These are phyloP conservation scores for Ploceus nigricollis DNA, from an alignment of 2,113 vertebrate species.

Conservation along the genomic window DNA sequence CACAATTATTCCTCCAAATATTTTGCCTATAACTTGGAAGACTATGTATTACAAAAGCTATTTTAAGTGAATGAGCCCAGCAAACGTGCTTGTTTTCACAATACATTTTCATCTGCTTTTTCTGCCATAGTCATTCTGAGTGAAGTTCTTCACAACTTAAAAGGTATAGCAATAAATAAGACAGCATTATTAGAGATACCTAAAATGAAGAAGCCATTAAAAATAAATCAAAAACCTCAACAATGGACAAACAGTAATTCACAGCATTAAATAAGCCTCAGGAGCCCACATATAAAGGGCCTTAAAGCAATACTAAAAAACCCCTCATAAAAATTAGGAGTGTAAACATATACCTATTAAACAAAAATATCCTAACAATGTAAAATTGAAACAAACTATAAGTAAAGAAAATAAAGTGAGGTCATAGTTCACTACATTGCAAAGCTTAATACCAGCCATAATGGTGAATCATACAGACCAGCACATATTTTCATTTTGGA, in stretches of 20 bases:
- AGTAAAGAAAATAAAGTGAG: slow-evolving; percentile 69
- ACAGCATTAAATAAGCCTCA: slow-evolving; percentile 74
- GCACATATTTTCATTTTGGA: slow-evolving; percentile 27
- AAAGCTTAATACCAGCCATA: slow-evolving; percentile 43
- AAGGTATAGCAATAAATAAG: slow-evolving; percentile 72
- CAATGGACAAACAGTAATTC: slow-evolving; percentile 70
- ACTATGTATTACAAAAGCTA: slow-evolving; percentile 14
- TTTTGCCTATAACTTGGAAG: slow-evolving; percentile 9
- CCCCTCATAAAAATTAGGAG: slow-evolving; percentile 62
- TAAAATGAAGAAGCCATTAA: slow-evolving; percentile 68
- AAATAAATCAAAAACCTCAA: not conserved
- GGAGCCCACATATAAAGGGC: slow-evolving; percentile 27
- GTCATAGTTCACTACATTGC: slow-evolving; percentile 51
- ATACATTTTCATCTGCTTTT: slow-evolving; percentile 34
- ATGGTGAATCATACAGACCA: slow-evolving; percentile 16
- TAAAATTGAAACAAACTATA: slow-evolving; percentile 74
- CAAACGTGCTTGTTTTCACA: slow-evolving; percentile 37
- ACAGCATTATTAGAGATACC: slow-evolving; percentile 58
- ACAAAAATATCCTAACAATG: slow-evolving; percentile 68
- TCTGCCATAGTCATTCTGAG: slow-evolving; percentile 38
- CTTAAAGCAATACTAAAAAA: slow-evolving; percentile 54
- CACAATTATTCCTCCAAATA: not conserved
- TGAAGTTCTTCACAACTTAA: slow-evolving; percentile 36
- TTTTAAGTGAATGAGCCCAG: slow-evolving; percentile 17
- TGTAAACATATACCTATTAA: slow-evolving; percentile 66